Conservation (phyloP, 2,113 vertebrate species). For the Dermatemys mawii region DNA sequence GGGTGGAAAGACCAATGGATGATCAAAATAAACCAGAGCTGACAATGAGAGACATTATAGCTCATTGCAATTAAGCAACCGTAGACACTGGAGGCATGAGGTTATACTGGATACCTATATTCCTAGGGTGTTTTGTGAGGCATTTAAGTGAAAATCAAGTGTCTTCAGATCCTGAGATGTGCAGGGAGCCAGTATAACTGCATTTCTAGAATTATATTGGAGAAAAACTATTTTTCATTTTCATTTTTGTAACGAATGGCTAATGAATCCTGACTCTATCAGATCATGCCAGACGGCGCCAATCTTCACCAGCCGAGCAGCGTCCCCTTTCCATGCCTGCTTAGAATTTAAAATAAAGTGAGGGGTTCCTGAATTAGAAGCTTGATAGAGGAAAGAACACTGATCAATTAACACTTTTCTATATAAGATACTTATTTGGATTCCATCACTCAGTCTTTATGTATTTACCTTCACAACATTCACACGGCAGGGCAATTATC, state of each 20-base stretch:
- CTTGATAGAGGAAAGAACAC: background rate
- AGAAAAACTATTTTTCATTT: background rate
- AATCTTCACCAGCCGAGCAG: background rate
- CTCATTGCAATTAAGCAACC: background rate
- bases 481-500: background rate
- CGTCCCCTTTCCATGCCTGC: background rate
- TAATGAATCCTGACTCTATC: rapidly evolving
- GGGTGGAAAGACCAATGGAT: background rate
- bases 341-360: background rate
- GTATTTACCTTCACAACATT: background rate
- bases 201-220: slow-evolving; percentile 43
- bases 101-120: background rate
- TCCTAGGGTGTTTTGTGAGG: slow-evolving; percentile 8
- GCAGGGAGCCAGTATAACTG: slow-evolving; percentile 3
- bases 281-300: background rate
- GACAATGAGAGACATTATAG: rapidly evolving
- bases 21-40: background rate
- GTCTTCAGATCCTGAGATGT: background rate
- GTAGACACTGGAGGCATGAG: slow-evolving; percentile 8
- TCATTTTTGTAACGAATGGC: background rate
- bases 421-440: background rate
- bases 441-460: background rate
- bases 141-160: background rate
- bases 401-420: rapidly evolving
- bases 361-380: background rate